Percentiles rank a stretch among this genome's conserved stretches.
These are phyloP conservation scores for Ailurus styani DNA, from an alignment of 2,113 vertebrate species.

Conservation along the genomic window DNA sequence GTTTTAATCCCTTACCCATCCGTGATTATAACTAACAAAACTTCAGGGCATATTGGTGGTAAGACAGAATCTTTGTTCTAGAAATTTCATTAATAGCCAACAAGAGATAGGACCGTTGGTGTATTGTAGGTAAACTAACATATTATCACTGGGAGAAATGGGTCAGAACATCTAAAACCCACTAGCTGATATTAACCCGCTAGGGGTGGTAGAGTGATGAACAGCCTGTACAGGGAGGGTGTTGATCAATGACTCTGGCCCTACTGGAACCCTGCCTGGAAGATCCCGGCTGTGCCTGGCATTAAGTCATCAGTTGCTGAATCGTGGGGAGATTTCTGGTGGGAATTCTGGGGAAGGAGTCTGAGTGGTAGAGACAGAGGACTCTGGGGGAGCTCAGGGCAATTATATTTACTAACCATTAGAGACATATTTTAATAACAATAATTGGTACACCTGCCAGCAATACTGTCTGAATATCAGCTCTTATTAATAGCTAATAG, in stretches of 20 bases:
- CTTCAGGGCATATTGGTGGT: background rate
- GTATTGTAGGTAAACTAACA: background rate
- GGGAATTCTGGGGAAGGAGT: background rate
- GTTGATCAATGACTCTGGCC: background rate
- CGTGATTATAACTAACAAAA: background rate
- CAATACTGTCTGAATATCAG: background rate
- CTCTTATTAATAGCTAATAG: background rate
- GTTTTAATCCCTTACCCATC: background rate
- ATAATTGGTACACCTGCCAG: background rate
- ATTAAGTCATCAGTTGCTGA: background rate
- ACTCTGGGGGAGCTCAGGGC: background rate
- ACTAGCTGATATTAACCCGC: background rate
- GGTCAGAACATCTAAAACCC: background rate
- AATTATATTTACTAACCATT: background rate
- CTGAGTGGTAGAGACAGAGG: background rate
- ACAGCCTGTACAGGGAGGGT: background rate
- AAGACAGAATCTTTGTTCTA: background rate
- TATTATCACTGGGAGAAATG: background rate
- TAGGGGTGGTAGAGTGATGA: background rate
- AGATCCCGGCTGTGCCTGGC: background rate
- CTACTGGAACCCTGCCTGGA: background rate
- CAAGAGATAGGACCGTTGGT: background rate
- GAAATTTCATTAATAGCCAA: background rate
- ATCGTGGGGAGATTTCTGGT: background rate
- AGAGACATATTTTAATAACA: background rate